Evolutionary conservation across 2,113 vertebrate genomes (phyloP), one percentile per base, ranked within the genome.

Genomic region (Lepus europaeus): DNA sequence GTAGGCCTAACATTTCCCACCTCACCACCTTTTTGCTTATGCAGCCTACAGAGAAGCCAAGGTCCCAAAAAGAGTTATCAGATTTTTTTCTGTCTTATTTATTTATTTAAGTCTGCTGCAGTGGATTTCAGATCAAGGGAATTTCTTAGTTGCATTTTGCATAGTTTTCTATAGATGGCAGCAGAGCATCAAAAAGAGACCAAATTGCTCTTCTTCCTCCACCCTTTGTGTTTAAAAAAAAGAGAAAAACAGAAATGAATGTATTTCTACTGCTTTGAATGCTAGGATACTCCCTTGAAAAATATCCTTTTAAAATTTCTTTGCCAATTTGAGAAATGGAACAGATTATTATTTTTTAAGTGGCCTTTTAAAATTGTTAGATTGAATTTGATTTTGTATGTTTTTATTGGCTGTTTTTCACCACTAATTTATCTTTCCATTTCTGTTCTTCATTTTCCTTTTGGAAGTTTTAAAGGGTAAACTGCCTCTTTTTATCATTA

Each of bases 301-400:
- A 89, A 84, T 77, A 84, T 33, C 16, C 49, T 25, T 89, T 69
- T 84, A 77, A 76, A 77, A 51, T 94, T 33, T 20, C 0, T 79
- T 74, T 83, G 23, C 36, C 63, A 77, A 64, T 51, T 84, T 94
- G 8, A 68, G 49, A 77, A 33, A 69, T 19, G 22, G 83, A 69
- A 83, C 83, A 77, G 27, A 89, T 73, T 88, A 88, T 72, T 86
- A 87, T 74, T 66, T 89, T 82, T 27, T 82, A 89, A 83, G 61
- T 77, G 78, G 17, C 17, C 73, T 90, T 83, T 69, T 56, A 76
- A 53, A 66, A 59, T 61, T 89, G 59, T 56, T 49, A 69, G 59
- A 33, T 39, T 68, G 51, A 83, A 39, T 69, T 89, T 69, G 59
- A 16, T 29, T 89, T 89, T 77, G 29, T 36, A 49, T 70, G 23